phyloP scores from a whole-genome alignment of 1,140 invertebrate species.

The Atta colombica region DNA sequence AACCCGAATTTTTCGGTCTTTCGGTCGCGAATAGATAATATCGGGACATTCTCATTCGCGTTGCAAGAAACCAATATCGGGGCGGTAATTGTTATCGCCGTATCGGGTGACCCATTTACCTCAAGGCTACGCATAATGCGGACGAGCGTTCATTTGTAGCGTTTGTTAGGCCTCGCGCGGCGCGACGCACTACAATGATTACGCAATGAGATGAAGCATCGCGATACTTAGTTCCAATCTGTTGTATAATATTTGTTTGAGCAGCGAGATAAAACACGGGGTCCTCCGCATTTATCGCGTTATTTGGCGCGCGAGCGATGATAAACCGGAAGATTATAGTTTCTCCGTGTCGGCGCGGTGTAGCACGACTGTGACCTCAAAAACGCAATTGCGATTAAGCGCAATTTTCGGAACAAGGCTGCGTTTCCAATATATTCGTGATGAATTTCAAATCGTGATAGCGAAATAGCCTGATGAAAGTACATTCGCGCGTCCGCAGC shows the following conservation, averaged over 20 bases:
- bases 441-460: constrained; percentile 25
- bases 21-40: neutral
- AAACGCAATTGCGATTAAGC: neutral
- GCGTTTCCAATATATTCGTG: constrained; percentile 1
- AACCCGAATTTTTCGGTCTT: neutral
- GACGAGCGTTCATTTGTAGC: constrained; percentile 54
- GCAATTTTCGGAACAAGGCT: constrained; percentile 60
- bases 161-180: constrained; percentile 22
- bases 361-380: neutral
- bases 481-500: neutral
- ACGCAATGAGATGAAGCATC: constrained; percentile 53
- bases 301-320: constrained; percentile 23
- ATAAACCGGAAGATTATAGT: constrained; percentile 19
- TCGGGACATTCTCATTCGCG: constrained; percentile 17
- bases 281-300: neutral
- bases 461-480: neutral
- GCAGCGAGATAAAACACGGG: neutral
- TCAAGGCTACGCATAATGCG: constrained; percentile 63
- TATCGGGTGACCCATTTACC: constrained; percentile 69
- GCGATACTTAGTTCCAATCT: constrained; percentile 49
- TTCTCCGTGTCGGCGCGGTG: constrained; percentile 18
- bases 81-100: constrained; percentile 72
- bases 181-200: constrained; percentile 11
- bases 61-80: constrained; percentile 53
- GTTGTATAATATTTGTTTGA: constrained; percentile 60